These are phyloP conservation scores for Schizopygopsis malacanthus DNA, from an alignment of 2,797 vertebrate genomes.

Conservation along the genomic window DNA sequence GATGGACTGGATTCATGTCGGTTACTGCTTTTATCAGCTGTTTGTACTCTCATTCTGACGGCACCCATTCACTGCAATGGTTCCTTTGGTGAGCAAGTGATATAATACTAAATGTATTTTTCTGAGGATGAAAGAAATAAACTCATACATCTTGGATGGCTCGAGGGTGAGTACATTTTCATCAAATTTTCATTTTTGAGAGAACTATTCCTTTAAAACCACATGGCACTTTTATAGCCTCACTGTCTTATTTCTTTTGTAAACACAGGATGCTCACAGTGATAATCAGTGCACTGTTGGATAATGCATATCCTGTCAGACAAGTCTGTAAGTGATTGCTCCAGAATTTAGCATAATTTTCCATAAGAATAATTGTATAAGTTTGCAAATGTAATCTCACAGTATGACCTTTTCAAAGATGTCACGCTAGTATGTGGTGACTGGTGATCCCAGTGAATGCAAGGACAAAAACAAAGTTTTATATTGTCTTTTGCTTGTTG, in stretches of 20 bases:
- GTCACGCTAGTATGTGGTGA: background rate
- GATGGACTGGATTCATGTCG: background rate
- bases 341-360: conserved; percentile 7
- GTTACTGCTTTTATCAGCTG: background rate
- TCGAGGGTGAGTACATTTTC: background rate
- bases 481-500: conserved; percentile 6
- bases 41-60: background rate
- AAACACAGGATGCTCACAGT: background rate
- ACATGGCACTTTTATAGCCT: background rate
- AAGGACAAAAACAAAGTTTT: background rate
- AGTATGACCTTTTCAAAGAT: conserved; percentile 31
- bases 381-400: conserved; percentile 16
- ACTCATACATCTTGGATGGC: background rate
- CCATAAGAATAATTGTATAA: background rate
- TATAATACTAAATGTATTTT: background rate
- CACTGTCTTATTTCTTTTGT: conserved; percentile 1
- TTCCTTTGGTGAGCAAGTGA: background rate
- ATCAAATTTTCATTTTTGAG: background rate
- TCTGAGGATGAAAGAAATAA: background rate
- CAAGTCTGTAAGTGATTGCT: conserved; percentile 1
- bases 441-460: background rate
- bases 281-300: background rate
- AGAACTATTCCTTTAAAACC: background rate
- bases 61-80: background rate
- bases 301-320: conserved; percentile 23